phyloP scores from a whole-genome alignment of 2,888 invertebrate genomes.

The Empis livida region DNA sequence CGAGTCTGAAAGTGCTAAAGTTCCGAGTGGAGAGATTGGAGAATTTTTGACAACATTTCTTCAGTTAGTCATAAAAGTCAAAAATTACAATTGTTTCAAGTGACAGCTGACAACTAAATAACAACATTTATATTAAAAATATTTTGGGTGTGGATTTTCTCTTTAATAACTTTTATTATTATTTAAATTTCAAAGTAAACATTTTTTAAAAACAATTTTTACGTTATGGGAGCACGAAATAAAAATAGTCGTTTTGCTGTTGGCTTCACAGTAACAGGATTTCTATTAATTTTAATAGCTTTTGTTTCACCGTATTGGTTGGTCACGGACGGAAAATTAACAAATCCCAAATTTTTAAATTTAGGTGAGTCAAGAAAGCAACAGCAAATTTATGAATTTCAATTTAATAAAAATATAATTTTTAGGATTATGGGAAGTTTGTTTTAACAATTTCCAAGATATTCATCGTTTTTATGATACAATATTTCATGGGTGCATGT shows the following conservation, averaged over 20 bases:
- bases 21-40: too few species aligned
- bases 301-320: slow-evolving; percentile 85
- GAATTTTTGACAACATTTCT: too few species aligned
- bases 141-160: too few species aligned
- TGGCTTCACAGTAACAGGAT: slow-evolving; percentile 49
- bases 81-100: too few species aligned
- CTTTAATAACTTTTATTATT: too few species aligned
- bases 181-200: neutral
- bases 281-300: slow-evolving; percentile 61
- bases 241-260: slow-evolving; percentile 41
- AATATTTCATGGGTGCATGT: slow-evolving; percentile 79
- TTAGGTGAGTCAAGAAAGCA: slow-evolving; percentile 47
- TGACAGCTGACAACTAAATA: too few species aligned
- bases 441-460: slow-evolving; percentile 79
- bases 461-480: slow-evolving; percentile 75
- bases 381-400: neutral
- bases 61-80: too few species aligned
- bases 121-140: too few species aligned
- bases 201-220: neutral
- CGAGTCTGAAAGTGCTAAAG: too few species aligned
- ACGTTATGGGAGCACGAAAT: slow-evolving; percentile 33
- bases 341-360: slow-evolving; percentile 64
- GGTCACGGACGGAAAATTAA: slow-evolving; percentile 63
- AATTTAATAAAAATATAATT: slow-evolving; percentile 11
- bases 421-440: slow-evolving; percentile 88